A percentile compares a stretch with the other conserved stretches of the same genome.
phyloP scores from a whole-genome alignment of 2,888 invertebrate genomes.

The Mesorhabditis belari region DNA sequence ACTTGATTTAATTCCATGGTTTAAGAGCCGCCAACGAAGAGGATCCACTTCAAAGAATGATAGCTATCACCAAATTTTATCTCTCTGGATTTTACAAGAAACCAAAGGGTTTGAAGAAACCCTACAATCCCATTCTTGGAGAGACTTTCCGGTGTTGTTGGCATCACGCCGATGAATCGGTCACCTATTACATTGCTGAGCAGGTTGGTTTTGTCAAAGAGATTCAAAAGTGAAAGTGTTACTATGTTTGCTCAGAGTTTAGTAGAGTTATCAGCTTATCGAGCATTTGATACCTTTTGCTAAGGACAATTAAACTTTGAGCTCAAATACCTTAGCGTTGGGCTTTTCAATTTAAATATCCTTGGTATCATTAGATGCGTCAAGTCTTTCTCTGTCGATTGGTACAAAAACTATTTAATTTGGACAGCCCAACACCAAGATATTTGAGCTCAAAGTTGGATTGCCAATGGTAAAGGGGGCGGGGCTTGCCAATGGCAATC shows the following conservation, averaged over 20 bases:
- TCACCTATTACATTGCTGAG: slow-evolving; percentile 85
- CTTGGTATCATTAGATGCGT: too few relatives aligned
- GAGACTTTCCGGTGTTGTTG: slow-evolving; percentile 89
- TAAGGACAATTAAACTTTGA: too few relatives aligned
- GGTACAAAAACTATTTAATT: too few relatives aligned
- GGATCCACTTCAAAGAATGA: slow-evolving; percentile 83
- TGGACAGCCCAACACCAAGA: too few relatives aligned
- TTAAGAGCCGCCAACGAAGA: slow-evolving; percentile 61
- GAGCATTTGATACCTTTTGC: slow-evolving; percentile 4
- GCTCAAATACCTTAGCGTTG: too few relatives aligned
- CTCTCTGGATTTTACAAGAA: slow-evolving; percentile 97
- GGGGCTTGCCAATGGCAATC: too few relatives aligned
- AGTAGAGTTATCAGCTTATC: background rate
- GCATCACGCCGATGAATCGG: slow-evolving; percentile 72
- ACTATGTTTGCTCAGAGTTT: background rate
- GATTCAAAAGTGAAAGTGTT: background rate
- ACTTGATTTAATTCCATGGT: slow-evolving; percentile 56
- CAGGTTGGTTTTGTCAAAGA: slow-evolving; percentile 65
- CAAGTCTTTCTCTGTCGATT: too few relatives aligned
- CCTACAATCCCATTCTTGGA: slow-evolving; percentile 94
- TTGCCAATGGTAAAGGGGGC: slow-evolving; percentile 79
- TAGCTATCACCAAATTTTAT: slow-evolving; percentile 72
- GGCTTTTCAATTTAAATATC: too few relatives aligned
- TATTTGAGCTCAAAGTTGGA: too few relatives aligned
- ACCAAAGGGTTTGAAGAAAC: slow-evolving; percentile 94